phyloP scores from a whole-genome alignment of 2,797 vertebrate genomes.

The Columba guinea region DNA sequence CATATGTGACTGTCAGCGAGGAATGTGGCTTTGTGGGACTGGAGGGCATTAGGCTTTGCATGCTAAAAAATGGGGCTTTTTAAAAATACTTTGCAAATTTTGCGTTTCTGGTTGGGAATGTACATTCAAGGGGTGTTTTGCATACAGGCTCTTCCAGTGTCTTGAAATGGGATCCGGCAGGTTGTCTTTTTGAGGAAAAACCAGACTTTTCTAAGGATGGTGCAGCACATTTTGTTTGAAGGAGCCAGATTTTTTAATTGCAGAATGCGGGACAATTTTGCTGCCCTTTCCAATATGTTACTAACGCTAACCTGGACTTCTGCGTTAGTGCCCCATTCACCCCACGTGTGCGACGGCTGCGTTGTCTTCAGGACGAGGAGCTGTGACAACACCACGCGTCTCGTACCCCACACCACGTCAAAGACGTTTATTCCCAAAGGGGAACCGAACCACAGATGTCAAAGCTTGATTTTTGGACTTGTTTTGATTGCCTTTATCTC shows the following conservation, averaged over 20 bases:
- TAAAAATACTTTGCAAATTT: background rate
- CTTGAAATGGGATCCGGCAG: background rate
- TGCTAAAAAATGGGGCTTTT: background rate
- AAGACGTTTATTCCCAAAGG: background rate
- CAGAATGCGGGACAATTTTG: background rate
- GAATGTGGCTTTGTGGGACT: conserved; percentile 31
- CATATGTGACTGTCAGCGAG: background rate
- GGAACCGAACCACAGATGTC: background rate
- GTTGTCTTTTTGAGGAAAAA: background rate
- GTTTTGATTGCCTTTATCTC: background rate
- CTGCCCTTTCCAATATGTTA: background rate
- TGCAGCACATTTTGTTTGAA: background rate
- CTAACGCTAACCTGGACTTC: background rate
- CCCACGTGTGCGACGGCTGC: fast-evolving
- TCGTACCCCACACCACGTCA: too few species aligned
- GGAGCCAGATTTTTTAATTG: background rate
- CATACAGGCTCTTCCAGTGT: background rate
- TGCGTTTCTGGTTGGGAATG: background rate
- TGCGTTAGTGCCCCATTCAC: background rate
- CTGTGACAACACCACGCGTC: background rate
- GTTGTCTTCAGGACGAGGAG: background rate
- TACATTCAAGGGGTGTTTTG: background rate
- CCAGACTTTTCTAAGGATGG: background rate
- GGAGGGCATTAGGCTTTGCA: background rate
- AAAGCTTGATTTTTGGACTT: background rate